Evolutionary conservation across 2,797 vertebrate species (phyloP).

Genomic region (Clarias fuscus): DNA sequence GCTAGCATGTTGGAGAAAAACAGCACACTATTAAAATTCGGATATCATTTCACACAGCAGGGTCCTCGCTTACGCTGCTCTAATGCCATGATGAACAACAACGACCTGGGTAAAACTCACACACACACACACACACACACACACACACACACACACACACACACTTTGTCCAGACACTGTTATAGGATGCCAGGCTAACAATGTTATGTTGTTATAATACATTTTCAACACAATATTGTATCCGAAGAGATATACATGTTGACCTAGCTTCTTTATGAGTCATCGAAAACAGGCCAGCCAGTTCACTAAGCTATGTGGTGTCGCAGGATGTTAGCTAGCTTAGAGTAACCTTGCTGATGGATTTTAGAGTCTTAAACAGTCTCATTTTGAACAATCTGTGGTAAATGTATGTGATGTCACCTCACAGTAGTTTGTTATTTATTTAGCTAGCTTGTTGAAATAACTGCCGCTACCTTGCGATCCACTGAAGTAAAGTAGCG

Average conservation of each 20-base stretch:
- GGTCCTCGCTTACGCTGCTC: slow-evolving; percentile 92
- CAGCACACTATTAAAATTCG: slow-evolving; percentile 88
- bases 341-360: not conserved
- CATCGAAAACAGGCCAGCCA: not conserved
- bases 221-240: not conserved
- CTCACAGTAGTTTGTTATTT: not conserved
- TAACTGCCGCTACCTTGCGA: not conserved
- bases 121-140: not conserved
- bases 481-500: not conserved
- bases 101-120: slow-evolving; percentile 85
- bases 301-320: not conserved
- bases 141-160: not conserved
- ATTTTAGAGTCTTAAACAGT: not conserved
- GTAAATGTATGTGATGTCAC: not conserved
- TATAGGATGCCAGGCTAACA: not conserved
- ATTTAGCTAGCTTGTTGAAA: not conserved
- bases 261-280: not conserved
- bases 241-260: not conserved
- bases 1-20: slow-evolving; percentile 98
- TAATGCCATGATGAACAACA: slow-evolving; percentile 99
- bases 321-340: not conserved
- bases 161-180: not conserved
- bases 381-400: not conserved
- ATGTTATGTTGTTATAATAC: not conserved
- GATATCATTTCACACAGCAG: slow-evolving; percentile 98